Evolutionary conservation across 2,888 invertebrate genomes (phyloP).

Genomic region (Melolontha melolontha): DNA sequence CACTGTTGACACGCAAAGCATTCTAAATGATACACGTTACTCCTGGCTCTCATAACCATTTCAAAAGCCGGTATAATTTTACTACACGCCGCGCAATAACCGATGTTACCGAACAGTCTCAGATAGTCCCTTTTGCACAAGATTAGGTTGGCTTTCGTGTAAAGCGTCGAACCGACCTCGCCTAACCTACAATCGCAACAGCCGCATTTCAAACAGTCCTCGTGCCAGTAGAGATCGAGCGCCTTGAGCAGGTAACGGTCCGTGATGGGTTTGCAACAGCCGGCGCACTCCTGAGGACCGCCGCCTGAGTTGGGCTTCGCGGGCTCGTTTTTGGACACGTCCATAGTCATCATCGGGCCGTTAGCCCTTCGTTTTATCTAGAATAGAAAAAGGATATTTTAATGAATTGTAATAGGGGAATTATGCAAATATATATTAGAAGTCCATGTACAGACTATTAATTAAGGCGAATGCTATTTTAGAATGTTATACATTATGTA

Average conservation of each 20-base stretch:
- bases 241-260: constrained; percentile 93
- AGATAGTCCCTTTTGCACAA: constrained; percentile 96
- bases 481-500: too few species aligned
- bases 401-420: not conserved
- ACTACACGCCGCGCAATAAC: constrained; percentile 96
- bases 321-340: constrained; percentile 82
- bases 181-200: constrained; percentile 97
- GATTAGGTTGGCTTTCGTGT: constrained; percentile 94
- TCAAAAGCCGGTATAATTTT: constrained; percentile 99
- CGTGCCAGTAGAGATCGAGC: constrained; percentile 95
- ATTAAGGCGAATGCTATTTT: too few species aligned
- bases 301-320: constrained; percentile 61
- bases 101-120: constrained; percentile 95
- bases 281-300: constrained; percentile 85
- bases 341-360: constrained; percentile 85
- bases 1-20: constrained; percentile 99
- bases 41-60: constrained; percentile 98
- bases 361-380: constrained; percentile 63
- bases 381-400: constrained; percentile 47
- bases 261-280: constrained; percentile 93
- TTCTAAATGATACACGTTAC: constrained; percentile 97
- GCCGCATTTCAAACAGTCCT: constrained; percentile 97
- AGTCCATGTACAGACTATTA: too few species aligned
- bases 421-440: too few species aligned
- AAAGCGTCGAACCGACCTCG: constrained; percentile 95